Evolutionary conservation across 2,113 vertebrate species (phyloP).

Genomic region (Meles meles): DNA sequence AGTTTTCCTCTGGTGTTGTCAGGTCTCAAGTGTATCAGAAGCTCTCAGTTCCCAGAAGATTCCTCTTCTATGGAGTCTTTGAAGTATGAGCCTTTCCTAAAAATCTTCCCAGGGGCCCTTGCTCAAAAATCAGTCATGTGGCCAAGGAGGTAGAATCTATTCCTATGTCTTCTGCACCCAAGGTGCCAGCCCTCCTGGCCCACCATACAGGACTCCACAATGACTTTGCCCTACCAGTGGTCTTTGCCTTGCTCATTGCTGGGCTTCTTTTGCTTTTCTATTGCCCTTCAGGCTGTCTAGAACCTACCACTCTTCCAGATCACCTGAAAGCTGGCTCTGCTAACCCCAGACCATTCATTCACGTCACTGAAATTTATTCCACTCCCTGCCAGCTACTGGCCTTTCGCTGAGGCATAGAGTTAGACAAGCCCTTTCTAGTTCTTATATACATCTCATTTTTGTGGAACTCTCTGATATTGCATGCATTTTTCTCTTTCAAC

Average conservation of each 20-base stretch:
- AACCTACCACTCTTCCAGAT: neutral
- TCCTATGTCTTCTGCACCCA: neutral
- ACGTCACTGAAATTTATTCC: neutral
- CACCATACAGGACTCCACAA: neutral
- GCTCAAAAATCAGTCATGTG: neutral
- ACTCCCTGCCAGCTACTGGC: neutral
- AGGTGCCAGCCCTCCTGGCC: neutral
- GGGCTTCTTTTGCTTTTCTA: neutral
- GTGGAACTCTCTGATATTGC: accelerated
- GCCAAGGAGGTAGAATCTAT: neutral
- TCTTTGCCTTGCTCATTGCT: neutral
- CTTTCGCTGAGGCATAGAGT: accelerated
- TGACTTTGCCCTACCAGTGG: neutral
- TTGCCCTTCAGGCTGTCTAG: neutral
- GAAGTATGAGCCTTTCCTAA: neutral
- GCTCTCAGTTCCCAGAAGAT: neutral
- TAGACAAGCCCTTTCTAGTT: accelerated
- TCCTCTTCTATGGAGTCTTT: neutral
- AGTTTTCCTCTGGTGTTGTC: neutral
- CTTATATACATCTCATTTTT: no score
- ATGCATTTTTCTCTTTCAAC: neutral
- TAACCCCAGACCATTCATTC: neutral
- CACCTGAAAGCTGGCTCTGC: neutral
- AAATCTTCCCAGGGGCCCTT: neutral
- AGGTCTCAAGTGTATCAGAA: neutral